Evolutionary conservation across 1,140 invertebrate genomes (phyloP).

Genomic region (Bombus huntii): DNA sequence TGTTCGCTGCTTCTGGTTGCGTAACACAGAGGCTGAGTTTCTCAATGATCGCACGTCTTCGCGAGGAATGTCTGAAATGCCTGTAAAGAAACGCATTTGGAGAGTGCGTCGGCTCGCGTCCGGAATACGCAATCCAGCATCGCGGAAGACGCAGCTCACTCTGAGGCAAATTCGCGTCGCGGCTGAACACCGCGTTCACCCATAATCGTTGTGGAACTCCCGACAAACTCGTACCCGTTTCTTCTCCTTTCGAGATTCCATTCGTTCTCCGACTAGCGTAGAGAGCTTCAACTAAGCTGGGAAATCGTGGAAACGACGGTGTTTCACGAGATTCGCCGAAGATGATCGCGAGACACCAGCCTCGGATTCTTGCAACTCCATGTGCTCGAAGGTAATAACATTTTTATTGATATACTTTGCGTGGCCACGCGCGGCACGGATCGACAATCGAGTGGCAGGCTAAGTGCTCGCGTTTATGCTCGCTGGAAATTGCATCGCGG

Average conservation of each 20-base stretch:
- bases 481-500: background rate
- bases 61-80: background rate
- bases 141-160: background rate
- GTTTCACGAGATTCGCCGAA: background rate
- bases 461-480: background rate
- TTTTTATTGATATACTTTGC: constrained; percentile 8
- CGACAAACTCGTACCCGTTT: background rate
- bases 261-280: too few relatives aligned
- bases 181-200: background rate
- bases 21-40: background rate
- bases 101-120: background rate
- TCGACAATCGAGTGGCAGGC: background rate
- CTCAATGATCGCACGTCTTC: background rate
- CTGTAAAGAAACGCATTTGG: background rate
- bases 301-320: background rate
- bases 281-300: background rate
- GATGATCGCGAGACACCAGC: background rate
- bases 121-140: constrained; percentile 15
- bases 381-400: background rate
- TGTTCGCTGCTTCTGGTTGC: background rate
- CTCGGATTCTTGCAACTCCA: background rate
- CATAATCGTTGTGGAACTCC: constrained; percentile 15
- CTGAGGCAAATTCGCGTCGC: background rate
- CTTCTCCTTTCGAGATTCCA: background rate
- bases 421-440: background rate